These are phyloP conservation scores for Lamellibrachia luymesi DNA, from an alignment of 1,140 invertebrate genomes.

Conservation along the genomic window DNA sequence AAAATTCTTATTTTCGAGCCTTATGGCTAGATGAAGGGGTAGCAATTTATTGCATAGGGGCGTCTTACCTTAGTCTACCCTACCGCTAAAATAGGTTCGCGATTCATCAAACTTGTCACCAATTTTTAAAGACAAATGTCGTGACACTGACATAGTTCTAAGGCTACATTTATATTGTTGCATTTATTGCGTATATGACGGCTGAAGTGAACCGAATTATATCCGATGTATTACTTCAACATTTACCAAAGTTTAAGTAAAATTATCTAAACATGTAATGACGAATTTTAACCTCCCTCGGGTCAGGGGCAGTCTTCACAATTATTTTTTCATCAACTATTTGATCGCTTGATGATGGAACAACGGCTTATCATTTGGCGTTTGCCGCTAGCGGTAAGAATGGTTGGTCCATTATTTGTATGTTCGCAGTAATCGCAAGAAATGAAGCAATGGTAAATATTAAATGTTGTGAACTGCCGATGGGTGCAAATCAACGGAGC, in stretches of 20 bases:
- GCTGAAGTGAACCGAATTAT: background rate
- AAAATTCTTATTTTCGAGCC: too few relatives aligned
- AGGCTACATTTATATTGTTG: too few relatives aligned
- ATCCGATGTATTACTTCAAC: background rate
- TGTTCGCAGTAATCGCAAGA: background rate
- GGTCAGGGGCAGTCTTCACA: background rate
- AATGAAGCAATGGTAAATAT: too few relatives aligned
- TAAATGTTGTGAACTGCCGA: too few relatives aligned
- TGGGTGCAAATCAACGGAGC: too few relatives aligned
- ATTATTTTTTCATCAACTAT: background rate
- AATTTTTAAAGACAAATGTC: background rate
- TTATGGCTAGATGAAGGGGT: too few relatives aligned
- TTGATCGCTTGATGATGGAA: background rate
- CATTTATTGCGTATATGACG: too few relatives aligned
- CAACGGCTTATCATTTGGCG: background rate
- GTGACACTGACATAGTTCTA: background rate
- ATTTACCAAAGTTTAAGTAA: background rate
- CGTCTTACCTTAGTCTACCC: too few relatives aligned
- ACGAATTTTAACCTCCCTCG: too few relatives aligned
- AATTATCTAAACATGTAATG: background rate
- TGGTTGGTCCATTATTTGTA: background rate
- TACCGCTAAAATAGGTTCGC: background rate
- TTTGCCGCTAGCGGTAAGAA: background rate
- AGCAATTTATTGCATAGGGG: too few relatives aligned
- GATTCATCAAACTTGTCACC: background rate